Base-by-base conservation (phyloP, 1,140 invertebrate genomes). In the Drosophila lacertosa region DNA sequence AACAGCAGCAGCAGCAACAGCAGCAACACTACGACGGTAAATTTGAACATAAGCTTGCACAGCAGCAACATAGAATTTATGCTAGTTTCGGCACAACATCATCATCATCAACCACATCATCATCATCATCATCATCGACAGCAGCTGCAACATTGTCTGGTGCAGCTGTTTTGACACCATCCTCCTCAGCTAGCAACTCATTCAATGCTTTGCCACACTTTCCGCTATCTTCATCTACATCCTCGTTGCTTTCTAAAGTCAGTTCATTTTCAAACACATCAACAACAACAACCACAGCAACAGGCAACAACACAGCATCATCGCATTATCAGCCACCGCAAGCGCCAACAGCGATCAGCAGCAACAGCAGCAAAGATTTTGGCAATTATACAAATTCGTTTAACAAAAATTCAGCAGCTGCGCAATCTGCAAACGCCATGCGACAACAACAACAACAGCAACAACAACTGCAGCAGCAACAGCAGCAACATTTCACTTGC, bases 1-100 rank as follows among this genome's bases (percentile, higher is more conserved):
- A 69, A 2, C 40, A 29, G 40, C 77, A 84, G 80, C 86, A 90
- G 86, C 89, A 91, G 78, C 89, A 75, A 54, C 82, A 90, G 86
- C 89, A 91, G 89, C 89, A 91, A 90, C 70, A 84, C 77, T 83
- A 72, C 73, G 89, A 91, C 86, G 89, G 89, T 91, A 91, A 91
- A 91, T 90, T 71, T 72, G 79, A 88, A 58, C 68, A 80, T 63
- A 77, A 77, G 45, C 66, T 63, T 47, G 48, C 74, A 78, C 77
- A 75, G 50, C 75, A 72, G 45, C 78, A 86, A 69, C 77, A 84
- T 90, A 91, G 86, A 84, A 69, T 91, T 71, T 91, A 91, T 73
- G 89, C 76, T 90, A 89, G 81, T 89, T 86, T 70, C 53, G 86
- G 83, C 83, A 89, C 86, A 51, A 57, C 74, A 81, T 76, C 82